These are phyloP conservation scores for Recurvirostra avosetta DNA, from an alignment of 2,113 vertebrate species.

Conservation along the genomic window DNA sequence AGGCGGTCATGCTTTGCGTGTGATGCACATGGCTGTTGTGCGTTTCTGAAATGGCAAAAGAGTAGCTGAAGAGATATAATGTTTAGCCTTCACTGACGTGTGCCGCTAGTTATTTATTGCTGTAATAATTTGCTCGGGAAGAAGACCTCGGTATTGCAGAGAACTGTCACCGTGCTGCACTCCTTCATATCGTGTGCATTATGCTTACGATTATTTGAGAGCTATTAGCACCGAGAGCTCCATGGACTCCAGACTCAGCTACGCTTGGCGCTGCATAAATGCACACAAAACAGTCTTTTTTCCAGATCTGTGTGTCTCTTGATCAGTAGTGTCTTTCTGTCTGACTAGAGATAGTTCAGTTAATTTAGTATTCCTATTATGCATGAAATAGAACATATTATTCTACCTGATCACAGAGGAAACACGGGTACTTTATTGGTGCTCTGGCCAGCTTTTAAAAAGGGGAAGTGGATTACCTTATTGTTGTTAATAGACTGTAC, in stretches of 20 bases:
- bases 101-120: background rate
- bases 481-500: background rate
- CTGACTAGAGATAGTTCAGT: background rate
- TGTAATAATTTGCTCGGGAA: background rate
- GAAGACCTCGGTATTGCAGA: background rate
- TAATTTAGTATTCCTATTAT: background rate
- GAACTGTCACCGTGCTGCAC: accelerated
- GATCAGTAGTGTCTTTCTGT: background rate
- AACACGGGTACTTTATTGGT: background rate
- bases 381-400: background rate
- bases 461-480: background rate
- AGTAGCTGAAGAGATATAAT: accelerated
- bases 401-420: background rate
- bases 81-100: background rate
- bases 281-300: background rate
- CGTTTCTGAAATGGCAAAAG: background rate
- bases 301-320: background rate
- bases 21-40: accelerated
- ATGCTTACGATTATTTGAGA: accelerated
- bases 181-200: accelerated
- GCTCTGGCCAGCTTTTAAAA: background rate
- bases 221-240: accelerated
- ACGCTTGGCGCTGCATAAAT: accelerated
- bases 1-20: accelerated
- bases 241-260: accelerated